Evolutionary conservation across 1,140 invertebrate species (phyloP).

Genomic region (Dinoponera quadriceps): DNA sequence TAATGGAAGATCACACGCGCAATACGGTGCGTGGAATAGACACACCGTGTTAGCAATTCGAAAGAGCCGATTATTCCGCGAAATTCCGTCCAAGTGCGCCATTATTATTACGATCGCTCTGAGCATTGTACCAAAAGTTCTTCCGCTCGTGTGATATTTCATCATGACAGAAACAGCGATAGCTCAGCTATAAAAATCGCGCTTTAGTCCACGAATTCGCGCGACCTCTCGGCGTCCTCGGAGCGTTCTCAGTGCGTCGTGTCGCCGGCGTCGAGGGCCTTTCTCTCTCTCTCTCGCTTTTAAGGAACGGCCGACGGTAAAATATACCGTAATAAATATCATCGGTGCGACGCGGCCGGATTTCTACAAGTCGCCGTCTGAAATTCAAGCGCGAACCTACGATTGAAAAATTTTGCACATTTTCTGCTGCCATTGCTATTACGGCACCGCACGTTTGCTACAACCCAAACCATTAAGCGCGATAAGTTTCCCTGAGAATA

Average conservation of each 20-base stretch:
- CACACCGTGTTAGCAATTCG: slow-evolving; percentile 28
- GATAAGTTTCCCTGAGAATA: not conserved
- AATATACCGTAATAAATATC: slow-evolving; percentile 59
- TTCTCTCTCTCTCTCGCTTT: slow-evolving; percentile 1
- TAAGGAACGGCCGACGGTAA: slow-evolving; percentile 38
- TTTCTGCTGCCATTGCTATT: not conserved
- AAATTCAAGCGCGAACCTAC: not conserved
- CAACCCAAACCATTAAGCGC: not conserved
- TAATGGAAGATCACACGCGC: slow-evolving; percentile 5
- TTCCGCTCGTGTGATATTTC: slow-evolving; percentile 42
- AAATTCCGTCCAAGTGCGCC: slow-evolving; percentile 35
- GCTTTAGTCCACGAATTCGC: slow-evolving; percentile 53
- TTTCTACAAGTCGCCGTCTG: slow-evolving; percentile 34
- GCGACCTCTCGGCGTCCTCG: slow-evolving; percentile 40
- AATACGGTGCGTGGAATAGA: not conserved
- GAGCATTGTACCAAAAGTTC: slow-evolving; percentile 51
- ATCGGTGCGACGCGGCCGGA: slow-evolving; percentile 4
- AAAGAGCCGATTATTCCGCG: slow-evolving; percentile 31
- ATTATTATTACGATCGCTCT: slow-evolving; percentile 32
- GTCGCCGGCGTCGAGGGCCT: slow-evolving; percentile 55
- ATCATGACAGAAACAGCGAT: slow-evolving; percentile 56
- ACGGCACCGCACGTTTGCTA: not conserved
- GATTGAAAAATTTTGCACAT: slow-evolving; percentile 2
- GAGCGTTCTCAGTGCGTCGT: slow-evolving; percentile 44
- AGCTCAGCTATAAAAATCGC: slow-evolving; percentile 60